Evolutionary conservation across 2,113 vertebrate genomes (phyloP).

Genomic region (Tenebrosternarchus preto): DNA sequence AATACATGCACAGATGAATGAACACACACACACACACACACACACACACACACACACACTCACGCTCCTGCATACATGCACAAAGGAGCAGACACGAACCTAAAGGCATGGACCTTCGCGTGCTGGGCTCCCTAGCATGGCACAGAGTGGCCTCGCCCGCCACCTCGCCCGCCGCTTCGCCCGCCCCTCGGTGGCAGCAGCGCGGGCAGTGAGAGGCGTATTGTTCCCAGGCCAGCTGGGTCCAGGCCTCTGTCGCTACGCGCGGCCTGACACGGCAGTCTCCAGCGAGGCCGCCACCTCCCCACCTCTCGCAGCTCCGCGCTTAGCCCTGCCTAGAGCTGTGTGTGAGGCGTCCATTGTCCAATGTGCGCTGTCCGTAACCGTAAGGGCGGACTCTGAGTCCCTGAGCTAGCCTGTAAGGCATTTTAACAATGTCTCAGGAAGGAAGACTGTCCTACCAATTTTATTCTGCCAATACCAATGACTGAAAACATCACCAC

Average conservation of each 20-base stretch:
- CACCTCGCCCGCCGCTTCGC: not conserved
- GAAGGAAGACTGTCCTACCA: too few species aligned
- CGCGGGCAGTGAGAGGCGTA: slow-evolving; percentile 58
- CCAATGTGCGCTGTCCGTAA: not conserved
- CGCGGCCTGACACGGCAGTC: slow-evolving; percentile 40
- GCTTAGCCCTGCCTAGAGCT: not conserved
- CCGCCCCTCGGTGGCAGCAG: slow-evolving; percentile 6
- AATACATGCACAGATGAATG: slow-evolving; percentile 38
- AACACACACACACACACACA: slow-evolving; percentile 40
- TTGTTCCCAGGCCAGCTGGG: slow-evolving; percentile 64
- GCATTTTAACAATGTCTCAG: too few species aligned
- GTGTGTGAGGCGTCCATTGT: slow-evolving; percentile 30
- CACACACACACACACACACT: slow-evolving; percentile 1
- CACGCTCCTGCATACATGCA: not conserved
- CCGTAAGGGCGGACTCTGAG: too few species aligned
- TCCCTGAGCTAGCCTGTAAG: not conserved
- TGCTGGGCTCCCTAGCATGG: slow-evolving; percentile 24
- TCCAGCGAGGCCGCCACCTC: not conserved
- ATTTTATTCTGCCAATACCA: too few species aligned
- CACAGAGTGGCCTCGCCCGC: too few species aligned
- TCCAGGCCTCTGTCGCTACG: slow-evolving; percentile 21
- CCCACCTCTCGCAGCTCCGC: not conserved
- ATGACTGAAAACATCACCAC: too few species aligned
- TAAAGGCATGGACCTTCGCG: slow-evolving; percentile 24
- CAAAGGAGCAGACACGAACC: slow-evolving; percentile 37